Percentiles rank a stretch among this genome's conserved stretches.
Evolutionary conservation across 2,113 vertebrate species (phyloP).

Genomic region (Holacanthus passer): DNA sequence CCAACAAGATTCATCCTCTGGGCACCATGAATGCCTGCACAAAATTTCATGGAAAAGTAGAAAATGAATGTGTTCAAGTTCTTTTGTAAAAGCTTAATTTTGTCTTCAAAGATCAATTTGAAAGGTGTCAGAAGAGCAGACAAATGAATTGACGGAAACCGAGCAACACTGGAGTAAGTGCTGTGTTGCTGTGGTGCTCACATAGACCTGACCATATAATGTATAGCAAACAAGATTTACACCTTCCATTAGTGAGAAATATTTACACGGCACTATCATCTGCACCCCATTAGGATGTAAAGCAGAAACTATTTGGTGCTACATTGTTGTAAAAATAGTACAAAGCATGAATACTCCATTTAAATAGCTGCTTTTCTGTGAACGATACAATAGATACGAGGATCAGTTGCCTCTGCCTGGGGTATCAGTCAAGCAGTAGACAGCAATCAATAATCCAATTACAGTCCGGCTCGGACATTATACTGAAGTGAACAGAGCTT

Average conservation of each 20-base stretch:
- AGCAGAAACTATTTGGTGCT: conserved; percentile 17
- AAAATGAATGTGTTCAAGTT: background rate
- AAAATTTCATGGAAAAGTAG: background rate
- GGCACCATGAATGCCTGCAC: background rate
- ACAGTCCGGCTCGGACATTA: conserved; percentile 45
- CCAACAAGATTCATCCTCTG: background rate
- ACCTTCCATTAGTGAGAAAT: conserved; percentile 6
- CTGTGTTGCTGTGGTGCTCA: background rate
- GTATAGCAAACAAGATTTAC: conserved; percentile 11
- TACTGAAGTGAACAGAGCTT: conserved; percentile 40
- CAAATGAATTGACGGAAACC: background rate
- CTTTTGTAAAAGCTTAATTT: background rate
- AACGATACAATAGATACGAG: conserved; percentile 28
- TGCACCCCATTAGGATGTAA: conserved; percentile 11
- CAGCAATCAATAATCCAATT: conserved; percentile 76
- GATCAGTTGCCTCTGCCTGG: conserved; percentile 30
- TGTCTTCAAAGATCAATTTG: background rate
- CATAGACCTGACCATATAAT: background rate
- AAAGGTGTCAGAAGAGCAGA: background rate
- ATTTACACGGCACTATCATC: conserved; percentile 2
- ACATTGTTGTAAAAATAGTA: conserved; percentile 8
- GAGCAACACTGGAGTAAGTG: background rate
- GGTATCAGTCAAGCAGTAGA: conserved; percentile 65
- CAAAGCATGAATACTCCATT: conserved; percentile 12
- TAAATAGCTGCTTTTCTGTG: conserved; percentile 26